These are phyloP conservation scores for Apis laboriosa DNA, from an alignment of 1,140 invertebrate genomes.

Conservation along the genomic window DNA sequence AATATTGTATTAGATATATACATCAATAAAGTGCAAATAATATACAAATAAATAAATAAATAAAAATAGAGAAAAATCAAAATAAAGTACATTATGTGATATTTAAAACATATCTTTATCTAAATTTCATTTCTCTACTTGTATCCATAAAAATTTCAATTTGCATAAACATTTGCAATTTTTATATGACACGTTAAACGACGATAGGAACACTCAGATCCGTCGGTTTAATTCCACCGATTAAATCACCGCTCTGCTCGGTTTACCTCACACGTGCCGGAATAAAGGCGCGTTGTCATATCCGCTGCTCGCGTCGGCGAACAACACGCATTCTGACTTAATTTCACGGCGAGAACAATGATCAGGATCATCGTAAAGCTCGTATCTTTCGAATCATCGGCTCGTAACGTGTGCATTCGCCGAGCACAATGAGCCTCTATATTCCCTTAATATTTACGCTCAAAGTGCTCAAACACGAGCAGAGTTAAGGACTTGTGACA, in stretches of 20 bases:
- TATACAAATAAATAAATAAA: too few relatives aligned
- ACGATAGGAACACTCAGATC: neutral
- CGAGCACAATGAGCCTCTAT: neutral
- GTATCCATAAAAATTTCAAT: too few relatives aligned
- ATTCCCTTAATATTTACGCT: neutral
- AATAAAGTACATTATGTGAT: too few relatives aligned
- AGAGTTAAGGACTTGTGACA: neutral
- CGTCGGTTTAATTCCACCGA: neutral
- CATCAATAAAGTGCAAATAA: too few relatives aligned
- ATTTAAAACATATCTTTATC: too few relatives aligned
- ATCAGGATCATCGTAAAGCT: constrained; percentile 4
- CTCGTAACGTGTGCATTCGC: constrained; percentile 3
- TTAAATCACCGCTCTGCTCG: constrained; percentile 35
- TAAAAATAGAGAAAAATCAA: too few relatives aligned
- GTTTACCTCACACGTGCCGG: constrained; percentile 38
- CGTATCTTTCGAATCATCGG: constrained; percentile 22
- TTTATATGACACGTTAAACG: neutral
- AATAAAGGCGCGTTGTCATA: constrained; percentile 36
- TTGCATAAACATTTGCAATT: neutral
- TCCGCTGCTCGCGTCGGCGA: constrained; percentile 8
- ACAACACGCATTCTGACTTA: constrained; percentile 22
- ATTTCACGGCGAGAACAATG: constrained; percentile 32
- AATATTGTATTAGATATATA: too few relatives aligned
- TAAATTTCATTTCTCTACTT: too few relatives aligned
- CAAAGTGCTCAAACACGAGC: neutral